Conservation (phyloP, 30 jellyfish, hydroid and myxozoan species). For the Chironex yamaguchii region DNA sequence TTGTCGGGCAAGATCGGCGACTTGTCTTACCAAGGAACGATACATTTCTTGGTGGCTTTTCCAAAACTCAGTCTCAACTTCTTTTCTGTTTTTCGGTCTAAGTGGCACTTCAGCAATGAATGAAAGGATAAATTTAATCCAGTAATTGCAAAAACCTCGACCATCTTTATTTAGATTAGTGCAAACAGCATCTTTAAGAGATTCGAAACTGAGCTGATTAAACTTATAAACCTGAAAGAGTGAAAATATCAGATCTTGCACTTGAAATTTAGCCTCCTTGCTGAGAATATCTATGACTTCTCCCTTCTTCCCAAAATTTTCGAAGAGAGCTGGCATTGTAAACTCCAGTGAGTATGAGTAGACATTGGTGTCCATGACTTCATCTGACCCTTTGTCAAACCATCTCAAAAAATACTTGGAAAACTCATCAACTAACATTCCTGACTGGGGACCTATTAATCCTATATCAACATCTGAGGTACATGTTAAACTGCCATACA, state of each 20-base stretch:
- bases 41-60: too few species aligned
- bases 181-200: too few species aligned
- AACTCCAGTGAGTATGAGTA: constrained; percentile 41
- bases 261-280: background rate
- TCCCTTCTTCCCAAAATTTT: background rate
- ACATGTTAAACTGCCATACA: constrained; percentile 49
- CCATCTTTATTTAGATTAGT: too few species aligned
- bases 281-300: background rate
- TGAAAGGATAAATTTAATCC: too few species aligned
- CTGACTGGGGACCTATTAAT: constrained; percentile 49
- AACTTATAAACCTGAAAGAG: background rate
- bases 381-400: constrained; percentile 24
- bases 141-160: too few species aligned
- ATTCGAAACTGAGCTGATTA: too few species aligned
- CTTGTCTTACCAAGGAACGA: too few species aligned
- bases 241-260: background rate
- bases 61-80: too few species aligned
- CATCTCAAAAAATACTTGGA: background rate
- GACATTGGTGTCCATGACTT: constrained; percentile 32
- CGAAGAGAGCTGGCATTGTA: constrained; percentile 36
- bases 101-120: too few species aligned
- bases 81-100: too few species aligned
- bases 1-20: too few species aligned
- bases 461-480: constrained; percentile 62
- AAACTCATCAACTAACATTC: constrained; percentile 1